phyloP scores from a whole-genome alignment of 2,888 invertebrate species.

The Mesorhabditis belari region DNA sequence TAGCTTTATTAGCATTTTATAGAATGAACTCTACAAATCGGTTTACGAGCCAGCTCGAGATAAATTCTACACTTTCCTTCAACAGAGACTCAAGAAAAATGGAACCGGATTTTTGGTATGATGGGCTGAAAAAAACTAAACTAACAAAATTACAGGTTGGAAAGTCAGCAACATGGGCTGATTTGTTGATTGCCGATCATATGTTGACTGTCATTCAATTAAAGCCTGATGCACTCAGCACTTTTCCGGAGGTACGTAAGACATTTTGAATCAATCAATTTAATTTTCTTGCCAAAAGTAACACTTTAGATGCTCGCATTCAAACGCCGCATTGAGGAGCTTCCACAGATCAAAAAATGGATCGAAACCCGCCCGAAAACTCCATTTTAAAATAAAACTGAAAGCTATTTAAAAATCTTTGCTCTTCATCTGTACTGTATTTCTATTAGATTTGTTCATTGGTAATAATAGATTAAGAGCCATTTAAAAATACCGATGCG shows the following conservation, averaged over 20 bases:
- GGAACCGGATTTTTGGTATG: constrained; percentile 9
- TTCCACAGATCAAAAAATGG: constrained; percentile 11
- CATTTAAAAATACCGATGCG: too few relatives aligned
- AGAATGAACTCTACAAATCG: neutral
- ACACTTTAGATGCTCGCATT: constrained; percentile 6
- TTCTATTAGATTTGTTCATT: too few relatives aligned
- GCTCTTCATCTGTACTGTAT: too few relatives aligned
- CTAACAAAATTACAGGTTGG: constrained; percentile 4
- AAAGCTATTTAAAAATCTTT: too few relatives aligned
- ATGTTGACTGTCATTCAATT: constrained; percentile 3
- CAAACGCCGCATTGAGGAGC: constrained; percentile 4
- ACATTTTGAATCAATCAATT: neutral
- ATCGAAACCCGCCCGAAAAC: constrained; percentile 4
- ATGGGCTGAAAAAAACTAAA: too few relatives aligned
- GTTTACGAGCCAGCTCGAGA: constrained; percentile 11
- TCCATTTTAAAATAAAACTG: constrained; percentile 7
- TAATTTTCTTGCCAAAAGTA: neutral
- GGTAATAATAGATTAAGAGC: too few relatives aligned
- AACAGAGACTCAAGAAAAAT: constrained; percentile 11
- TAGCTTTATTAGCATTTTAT: neutral
- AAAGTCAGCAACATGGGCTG: constrained; percentile 7
- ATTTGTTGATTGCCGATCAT: constrained; percentile 11
- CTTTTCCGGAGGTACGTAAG: constrained; percentile 6
- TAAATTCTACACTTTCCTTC: constrained; percentile 14
- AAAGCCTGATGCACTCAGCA: constrained; percentile 2